Conservation (phyloP, 2,888 invertebrate species). For the Dilophus febrilis region DNA sequence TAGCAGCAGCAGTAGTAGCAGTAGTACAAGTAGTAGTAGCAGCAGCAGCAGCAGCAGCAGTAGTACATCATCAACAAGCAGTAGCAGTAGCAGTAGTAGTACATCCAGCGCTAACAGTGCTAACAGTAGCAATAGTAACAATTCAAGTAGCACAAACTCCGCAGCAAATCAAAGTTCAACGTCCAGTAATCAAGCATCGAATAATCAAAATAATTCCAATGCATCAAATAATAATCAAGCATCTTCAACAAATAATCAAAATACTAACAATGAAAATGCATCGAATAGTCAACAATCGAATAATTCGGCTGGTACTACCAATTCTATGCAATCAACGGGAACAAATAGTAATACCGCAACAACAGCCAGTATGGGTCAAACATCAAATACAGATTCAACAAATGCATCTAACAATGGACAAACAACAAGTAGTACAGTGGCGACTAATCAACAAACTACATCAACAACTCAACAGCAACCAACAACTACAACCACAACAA, state of each 20-base stretch:
- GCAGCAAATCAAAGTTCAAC: constrained; percentile 3
- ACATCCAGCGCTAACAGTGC: constrained; percentile 3
- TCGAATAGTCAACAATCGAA: constrained; percentile 1
- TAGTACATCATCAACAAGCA: constrained; percentile 10
- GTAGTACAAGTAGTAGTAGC: constrained; percentile 10
- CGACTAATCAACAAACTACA: constrained; percentile 5
- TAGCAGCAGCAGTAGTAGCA: constrained; percentile 5
- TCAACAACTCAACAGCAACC: constrained; percentile 7
- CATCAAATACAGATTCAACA: constrained; percentile 4
- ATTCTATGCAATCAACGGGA: background rate
- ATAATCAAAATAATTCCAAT: background rate
- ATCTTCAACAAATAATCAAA: constrained; percentile 5
- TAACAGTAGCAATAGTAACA: background rate
- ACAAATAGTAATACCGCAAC: constrained; percentile 13
- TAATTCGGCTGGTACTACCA: background rate
- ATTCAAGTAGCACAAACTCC: background rate
- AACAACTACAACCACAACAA: constrained; percentile 3
- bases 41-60: constrained; percentile 3
- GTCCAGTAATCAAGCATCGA: constrained; percentile 3
- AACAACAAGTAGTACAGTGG: constrained; percentile 10
- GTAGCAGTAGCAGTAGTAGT: constrained; percentile 8
- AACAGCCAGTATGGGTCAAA: constrained; percentile 12
- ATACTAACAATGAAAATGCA: constrained; percentile 2
- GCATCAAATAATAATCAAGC: constrained; percentile 6
- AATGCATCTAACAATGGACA: constrained; percentile 5